Evolutionary conservation across 2,113 vertebrate species (phyloP), one percentile per base, ranked within the genome.

Genomic region (Turdus rufiventris): DNA sequence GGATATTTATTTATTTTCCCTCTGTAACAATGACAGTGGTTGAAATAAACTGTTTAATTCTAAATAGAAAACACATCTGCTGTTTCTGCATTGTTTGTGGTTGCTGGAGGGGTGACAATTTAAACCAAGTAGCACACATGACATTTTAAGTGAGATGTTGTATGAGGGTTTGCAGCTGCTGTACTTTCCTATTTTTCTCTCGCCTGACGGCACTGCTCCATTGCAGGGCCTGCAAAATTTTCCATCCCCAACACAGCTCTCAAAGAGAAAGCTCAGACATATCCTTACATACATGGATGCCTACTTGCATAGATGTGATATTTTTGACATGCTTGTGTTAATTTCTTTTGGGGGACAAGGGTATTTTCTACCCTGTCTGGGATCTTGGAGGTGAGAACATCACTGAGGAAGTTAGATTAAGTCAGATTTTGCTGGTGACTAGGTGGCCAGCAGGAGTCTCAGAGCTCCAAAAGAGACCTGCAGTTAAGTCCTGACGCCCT

Each of bases 31-130:
- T 98, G 98, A 97, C 98, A 98, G 98, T 97, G 97, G 96, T 98
- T 97, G 97, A 97, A 97, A 98, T 99, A 98, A 98, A 98, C 98
- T 98, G 97, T 97, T 98, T 98, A 98, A 98, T 89, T 98, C 98
- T 97, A 98, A 98, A 98, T 98, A 98, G 98, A 98, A 98, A 98
- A 98, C 98, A 97, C 98, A 99, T 99, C 98, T 99, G 98, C 97
- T 98, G 96, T 96, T 97, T 98, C 97, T 98, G 98, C 97, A 98
- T 98, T 98, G 98, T 98, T 98, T 97, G 98, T 97, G 98, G 98
- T 98, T 98, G 98, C 97, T 98, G 98, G 98, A 99, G 94, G 96
- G 95, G 97, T 98, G 98, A 98, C 98, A 98, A 98, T 98, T 98
- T 97, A 98, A 98, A 98, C 98, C 97, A 98, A 98, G 98, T 97